phyloP scores from a whole-genome alignment of 2,797 vertebrate genomes.

The Mycteria americana region DNA sequence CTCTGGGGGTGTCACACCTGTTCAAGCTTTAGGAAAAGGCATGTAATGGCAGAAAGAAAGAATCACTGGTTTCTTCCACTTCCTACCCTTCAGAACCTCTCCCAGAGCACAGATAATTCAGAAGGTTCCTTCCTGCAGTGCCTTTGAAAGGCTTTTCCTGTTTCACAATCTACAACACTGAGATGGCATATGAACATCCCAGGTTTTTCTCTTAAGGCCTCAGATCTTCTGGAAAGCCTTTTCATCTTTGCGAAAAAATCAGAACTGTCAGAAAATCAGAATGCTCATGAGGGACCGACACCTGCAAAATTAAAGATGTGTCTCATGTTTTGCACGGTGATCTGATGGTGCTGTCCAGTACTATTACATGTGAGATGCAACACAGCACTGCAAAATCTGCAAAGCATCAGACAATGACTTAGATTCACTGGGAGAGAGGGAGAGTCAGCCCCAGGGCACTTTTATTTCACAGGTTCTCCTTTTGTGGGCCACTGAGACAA shows the following conservation, averaged over 20 bases:
- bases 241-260: not conserved
- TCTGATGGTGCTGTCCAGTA: not conserved
- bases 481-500: not conserved
- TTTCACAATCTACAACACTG: not conserved
- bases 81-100: not conserved
- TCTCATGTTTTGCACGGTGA: not conserved
- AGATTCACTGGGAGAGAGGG: not conserved
- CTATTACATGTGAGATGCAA: not conserved
- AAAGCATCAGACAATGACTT: not conserved
- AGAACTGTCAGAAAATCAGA: not conserved
- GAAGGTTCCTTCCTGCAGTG: not conserved
- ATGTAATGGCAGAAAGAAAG: not conserved
- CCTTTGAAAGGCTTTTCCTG: not conserved
- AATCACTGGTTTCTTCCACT: not conserved
- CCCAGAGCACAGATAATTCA: not conserved
- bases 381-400: not conserved
- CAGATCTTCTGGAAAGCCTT: not conserved
- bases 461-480: not conserved
- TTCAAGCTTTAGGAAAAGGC: not conserved
- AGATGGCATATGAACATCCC: not conserved
- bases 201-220: not conserved
- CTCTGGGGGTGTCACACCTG: accelerated
- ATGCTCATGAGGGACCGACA: not conserved
- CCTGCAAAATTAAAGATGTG: not conserved
- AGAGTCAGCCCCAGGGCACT: not conserved